phyloP scores from a whole-genome alignment of 2,113 vertebrate species.

The Gymnarchus niloticus region DNA sequence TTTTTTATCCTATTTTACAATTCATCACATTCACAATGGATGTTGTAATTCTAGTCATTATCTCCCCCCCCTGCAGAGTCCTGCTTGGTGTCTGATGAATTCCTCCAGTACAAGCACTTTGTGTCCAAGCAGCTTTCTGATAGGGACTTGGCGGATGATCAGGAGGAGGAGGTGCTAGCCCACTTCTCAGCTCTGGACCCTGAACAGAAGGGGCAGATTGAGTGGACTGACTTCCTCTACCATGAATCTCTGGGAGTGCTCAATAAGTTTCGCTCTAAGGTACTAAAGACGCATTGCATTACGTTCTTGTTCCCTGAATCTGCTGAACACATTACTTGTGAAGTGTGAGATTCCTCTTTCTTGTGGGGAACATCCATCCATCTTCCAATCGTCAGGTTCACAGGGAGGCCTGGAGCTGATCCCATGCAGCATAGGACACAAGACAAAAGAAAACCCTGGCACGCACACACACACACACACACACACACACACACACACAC shows the following conservation, averaged over 20 bases:
- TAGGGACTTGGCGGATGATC: slow-evolving; percentile 70
- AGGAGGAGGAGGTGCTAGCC: slow-evolving; percentile 75
- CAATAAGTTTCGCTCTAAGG: slow-evolving; percentile 81
- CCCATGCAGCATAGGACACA: neutral
- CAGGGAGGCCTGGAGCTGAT: neutral
- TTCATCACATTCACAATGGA: neutral
- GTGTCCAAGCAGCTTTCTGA: slow-evolving; percentile 79
- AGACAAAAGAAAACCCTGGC: neutral
- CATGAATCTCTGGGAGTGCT: slow-evolving; percentile 82
- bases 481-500: neutral
- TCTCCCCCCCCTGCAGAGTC: slow-evolving; percentile 61
- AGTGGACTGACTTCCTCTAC: slow-evolving; percentile 90
- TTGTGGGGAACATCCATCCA: neutral
- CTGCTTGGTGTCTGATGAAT: slow-evolving; percentile 81
- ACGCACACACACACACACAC: neutral
- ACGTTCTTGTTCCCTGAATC: neutral
- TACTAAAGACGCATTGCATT: slow-evolving; percentile 38
- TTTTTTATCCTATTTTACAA: neutral
- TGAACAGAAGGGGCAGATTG: slow-evolving; percentile 77
- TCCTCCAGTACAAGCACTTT: slow-evolving; percentile 87
- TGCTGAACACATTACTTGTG: neutral
- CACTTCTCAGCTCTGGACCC: slow-evolving; percentile 86
- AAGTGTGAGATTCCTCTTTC: neutral
- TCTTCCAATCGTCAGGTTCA: neutral
- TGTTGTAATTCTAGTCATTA: neutral